phyloP scores from a whole-genome alignment of 2,888 invertebrate genomes.

The Drosophila kuntzei region DNA sequence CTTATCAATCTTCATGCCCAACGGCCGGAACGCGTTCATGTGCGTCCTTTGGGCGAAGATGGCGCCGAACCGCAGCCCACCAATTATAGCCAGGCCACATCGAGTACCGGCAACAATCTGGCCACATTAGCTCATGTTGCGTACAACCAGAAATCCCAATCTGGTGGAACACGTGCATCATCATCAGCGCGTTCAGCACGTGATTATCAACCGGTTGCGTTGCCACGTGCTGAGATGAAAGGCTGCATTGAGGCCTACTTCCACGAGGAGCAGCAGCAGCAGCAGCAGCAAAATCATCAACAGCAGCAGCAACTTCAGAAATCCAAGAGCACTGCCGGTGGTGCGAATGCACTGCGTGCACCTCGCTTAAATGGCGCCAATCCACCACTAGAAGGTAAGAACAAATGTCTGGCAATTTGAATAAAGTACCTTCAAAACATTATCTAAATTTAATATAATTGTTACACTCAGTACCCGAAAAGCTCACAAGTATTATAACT shows the following conservation, averaged over 20 bases:
- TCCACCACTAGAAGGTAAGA: constrained; percentile 85
- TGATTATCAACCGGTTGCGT: constrained; percentile 84
- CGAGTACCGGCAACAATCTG: constrained; percentile 85
- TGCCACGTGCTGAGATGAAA: constrained; percentile 90
- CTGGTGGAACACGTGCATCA: constrained; percentile 12
- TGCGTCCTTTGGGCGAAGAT: constrained; percentile 85
- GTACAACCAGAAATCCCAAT: constrained; percentile 82
- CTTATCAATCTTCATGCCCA: constrained; percentile 87
- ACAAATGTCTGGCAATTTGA: constrained; percentile 4
- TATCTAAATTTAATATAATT: too few species aligned
- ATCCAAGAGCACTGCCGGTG: constrained; percentile 61
- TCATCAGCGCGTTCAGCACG: constrained; percentile 54
- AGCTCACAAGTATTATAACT: too few species aligned
- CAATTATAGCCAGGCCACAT: constrained; percentile 83
- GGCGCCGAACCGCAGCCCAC: constrained; percentile 59
- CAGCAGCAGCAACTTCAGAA: constrained; percentile 80
- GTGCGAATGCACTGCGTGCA: constrained; percentile 62
- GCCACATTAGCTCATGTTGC: constrained; percentile 85
- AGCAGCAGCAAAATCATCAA: constrained; percentile 86
- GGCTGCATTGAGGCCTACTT: constrained; percentile 91
- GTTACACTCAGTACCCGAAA: too few species aligned
- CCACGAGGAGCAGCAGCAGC: constrained; percentile 88
- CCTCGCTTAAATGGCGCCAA: constrained; percentile 83
- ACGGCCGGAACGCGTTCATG: constrained; percentile 87
- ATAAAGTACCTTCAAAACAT: too few species aligned